Conservation (phyloP, 2,888 invertebrate species). For the Nemotelus pantherinus region DNA sequence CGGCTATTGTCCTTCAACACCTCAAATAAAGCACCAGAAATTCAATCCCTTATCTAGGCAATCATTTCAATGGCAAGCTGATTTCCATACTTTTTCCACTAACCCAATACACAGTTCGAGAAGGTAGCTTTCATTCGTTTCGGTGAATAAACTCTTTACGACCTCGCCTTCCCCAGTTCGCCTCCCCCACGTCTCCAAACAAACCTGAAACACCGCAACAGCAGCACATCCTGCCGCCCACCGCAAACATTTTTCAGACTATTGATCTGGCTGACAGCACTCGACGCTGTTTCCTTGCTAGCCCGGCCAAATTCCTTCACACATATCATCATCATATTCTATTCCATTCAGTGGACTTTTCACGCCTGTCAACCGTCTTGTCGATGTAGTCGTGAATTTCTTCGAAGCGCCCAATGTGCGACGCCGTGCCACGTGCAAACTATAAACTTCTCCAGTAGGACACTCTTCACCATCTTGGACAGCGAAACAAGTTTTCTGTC, state of each 20-base stretch:
- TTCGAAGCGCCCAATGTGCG: not conserved
- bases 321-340: not conserved
- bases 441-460: slow-evolving; percentile 15
- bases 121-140: not conserved
- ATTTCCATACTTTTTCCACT: not conserved
- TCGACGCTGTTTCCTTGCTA: not conserved
- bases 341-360: not conserved
- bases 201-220: not conserved
- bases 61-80: not conserved
- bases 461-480: not conserved
- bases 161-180: not conserved
- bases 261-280: slow-evolving; percentile 7
- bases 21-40: not conserved
- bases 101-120: not conserved
- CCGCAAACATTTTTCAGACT: slow-evolving; percentile 9
- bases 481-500: not conserved
- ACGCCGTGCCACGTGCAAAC: slow-evolving; percentile 22
- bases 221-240: not conserved
- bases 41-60: slow-evolving; percentile 4
- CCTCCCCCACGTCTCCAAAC: not conserved
- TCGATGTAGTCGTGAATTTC: slow-evolving; percentile 7
- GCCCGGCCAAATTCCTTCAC: not conserved
- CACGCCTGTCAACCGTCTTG: no score
- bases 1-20: not conserved
- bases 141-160: not conserved